These are phyloP conservation scores for Nerophis ophidion DNA, from an alignment of 2,113 vertebrate genomes.

Conservation along the genomic window DNA sequence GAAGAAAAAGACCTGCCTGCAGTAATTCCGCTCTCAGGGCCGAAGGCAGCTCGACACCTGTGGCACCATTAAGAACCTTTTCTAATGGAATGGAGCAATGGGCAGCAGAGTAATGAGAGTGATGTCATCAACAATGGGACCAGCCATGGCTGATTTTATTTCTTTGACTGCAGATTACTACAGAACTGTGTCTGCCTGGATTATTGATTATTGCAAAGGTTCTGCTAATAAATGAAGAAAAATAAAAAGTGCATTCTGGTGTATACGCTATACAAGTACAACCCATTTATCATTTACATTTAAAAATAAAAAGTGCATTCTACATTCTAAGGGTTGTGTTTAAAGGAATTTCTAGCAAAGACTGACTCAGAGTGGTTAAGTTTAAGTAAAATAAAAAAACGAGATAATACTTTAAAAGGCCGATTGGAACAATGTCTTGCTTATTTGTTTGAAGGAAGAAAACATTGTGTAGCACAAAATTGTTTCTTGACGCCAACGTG, in stretches of 20 bases:
- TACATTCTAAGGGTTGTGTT: no score
- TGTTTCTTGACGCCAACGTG: neutral
- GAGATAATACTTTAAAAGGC: neutral
- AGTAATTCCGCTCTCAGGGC: slow-evolving; percentile 12
- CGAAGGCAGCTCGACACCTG: slow-evolving; percentile 21
- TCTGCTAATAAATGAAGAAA: neutral
- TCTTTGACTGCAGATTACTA: neutral
- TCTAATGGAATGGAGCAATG: slow-evolving; percentile 31
- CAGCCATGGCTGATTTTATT: neutral
- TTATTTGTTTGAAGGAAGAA: neutral
- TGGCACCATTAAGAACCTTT: slow-evolving; percentile 36
- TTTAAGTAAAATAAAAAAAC: no score
- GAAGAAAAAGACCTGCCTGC: slow-evolving; percentile 18
- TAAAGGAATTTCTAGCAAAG: no score
- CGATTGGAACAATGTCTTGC: neutral
- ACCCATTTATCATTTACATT: no score
- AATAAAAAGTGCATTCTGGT: no score
- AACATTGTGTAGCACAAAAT: neutral
- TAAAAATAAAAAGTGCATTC: no score
- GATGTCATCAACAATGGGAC: neutral
- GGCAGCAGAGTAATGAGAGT: slow-evolving; percentile 39
- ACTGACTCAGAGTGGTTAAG: no score
- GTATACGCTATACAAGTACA: no score
- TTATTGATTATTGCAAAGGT: neutral
- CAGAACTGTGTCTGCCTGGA: neutral